Conservation (phyloP, 2,888 invertebrate genomes). For the Drosophila quasianomalipes region DNA sequence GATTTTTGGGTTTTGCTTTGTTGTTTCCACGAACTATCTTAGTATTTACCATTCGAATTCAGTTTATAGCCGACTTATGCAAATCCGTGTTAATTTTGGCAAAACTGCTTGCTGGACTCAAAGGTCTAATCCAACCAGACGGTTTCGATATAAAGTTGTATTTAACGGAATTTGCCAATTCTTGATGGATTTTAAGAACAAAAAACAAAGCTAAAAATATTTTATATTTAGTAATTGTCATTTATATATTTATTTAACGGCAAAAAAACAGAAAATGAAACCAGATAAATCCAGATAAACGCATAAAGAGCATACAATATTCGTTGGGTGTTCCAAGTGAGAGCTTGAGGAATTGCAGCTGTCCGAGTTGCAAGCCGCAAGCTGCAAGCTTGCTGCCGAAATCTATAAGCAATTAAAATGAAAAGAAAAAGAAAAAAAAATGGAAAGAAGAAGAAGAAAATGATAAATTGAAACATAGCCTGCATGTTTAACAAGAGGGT, state of each 20-base stretch:
- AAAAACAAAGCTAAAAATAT: background rate
- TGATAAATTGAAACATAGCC: conserved; percentile 1
- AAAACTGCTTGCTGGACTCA: too few relatives aligned
- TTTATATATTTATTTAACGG: background rate
- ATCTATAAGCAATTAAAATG: conserved; percentile 76
- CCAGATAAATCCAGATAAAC: background rate
- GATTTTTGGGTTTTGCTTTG: too few relatives aligned
- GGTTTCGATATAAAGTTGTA: too few relatives aligned
- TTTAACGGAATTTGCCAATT: too few relatives aligned
- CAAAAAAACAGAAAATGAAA: background rate
- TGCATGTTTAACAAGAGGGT: conserved; percentile 57
- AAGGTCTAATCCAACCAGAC: too few relatives aligned
- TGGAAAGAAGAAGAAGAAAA: background rate
- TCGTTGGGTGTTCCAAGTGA: background rate
- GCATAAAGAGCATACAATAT: conserved; percentile 16
- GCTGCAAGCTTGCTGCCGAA: conserved; percentile 65
- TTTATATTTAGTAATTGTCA: background rate
- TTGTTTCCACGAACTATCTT: background rate
- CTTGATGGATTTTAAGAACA: too few relatives aligned
- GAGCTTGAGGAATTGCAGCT: conserved; percentile 59
- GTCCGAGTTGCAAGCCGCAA: conserved; percentile 49
- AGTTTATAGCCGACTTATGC: too few relatives aligned
- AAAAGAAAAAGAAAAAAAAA: conserved; percentile 7
- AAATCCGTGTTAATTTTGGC: too few relatives aligned
- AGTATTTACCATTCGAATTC: too few relatives aligned